A percentile compares a stretch with the other conserved stretches of the same genome.
These are phyloP conservation scores for Tetragnatha montana DNA, from an alignment of 2,888 invertebrate species.

Conservation along the genomic window DNA sequence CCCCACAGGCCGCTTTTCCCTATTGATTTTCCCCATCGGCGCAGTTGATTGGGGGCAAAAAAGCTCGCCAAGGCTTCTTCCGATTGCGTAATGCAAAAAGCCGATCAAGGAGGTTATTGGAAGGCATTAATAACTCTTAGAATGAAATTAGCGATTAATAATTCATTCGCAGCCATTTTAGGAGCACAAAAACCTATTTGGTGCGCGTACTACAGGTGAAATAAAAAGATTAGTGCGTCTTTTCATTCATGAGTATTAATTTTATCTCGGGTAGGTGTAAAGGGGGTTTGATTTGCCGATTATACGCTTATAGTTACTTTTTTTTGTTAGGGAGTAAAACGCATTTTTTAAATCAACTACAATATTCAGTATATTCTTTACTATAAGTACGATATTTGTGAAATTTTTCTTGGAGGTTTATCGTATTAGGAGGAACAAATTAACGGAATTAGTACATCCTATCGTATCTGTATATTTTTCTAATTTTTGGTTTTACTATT, in stretches of 20 bases:
- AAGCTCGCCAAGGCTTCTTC: slow-evolving; percentile 37
- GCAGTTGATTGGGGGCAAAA: slow-evolving; percentile 9
- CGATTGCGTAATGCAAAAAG: slow-evolving; percentile 51
- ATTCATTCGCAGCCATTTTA: slow-evolving; percentile 52
- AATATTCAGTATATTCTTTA: neutral
- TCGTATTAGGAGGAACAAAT: too few relatives aligned
- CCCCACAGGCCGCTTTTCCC: slow-evolving; percentile 16
- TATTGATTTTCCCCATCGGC: slow-evolving; percentile 9
- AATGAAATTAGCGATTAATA: slow-evolving; percentile 63
- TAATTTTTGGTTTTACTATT: too few relatives aligned
- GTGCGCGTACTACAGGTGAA: slow-evolving; percentile 28
- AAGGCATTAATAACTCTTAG: slow-evolving; percentile 60
- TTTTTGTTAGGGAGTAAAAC: neutral
- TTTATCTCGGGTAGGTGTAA: slow-evolving; percentile 21
- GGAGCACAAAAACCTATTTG: slow-evolving; percentile 29
- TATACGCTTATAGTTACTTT: slow-evolving; percentile 40
- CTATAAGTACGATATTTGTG: neutral
- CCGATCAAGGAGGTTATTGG: slow-evolving; percentile 54
- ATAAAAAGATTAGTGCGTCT: slow-evolving; percentile 37
- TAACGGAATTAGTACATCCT: too few relatives aligned
- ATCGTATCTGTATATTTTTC: too few relatives aligned
- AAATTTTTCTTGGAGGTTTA: neutral
- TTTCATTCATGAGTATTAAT: slow-evolving; percentile 38
- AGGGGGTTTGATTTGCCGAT: slow-evolving; percentile 36
- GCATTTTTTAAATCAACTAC: neutral